A percentile compares a stretch with the other conserved stretches of the same genome.
phyloP scores from a whole-genome alignment of 2,888 invertebrate species.

The Micoletzkya japonica region DNA sequence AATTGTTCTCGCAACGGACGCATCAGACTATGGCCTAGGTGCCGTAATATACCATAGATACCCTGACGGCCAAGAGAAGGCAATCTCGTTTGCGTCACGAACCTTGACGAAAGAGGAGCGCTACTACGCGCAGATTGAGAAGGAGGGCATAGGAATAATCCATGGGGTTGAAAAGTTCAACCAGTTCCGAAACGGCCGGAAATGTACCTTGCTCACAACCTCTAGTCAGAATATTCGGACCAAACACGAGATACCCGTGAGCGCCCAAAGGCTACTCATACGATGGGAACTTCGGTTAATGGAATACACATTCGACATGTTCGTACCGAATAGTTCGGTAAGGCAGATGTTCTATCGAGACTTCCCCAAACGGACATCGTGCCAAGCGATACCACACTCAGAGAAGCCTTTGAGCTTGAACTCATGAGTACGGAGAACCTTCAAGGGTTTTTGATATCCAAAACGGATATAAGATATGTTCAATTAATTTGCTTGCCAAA shows the following conservation, averaged over 20 bases:
- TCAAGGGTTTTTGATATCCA: no score
- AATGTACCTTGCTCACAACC: constrained; percentile 65
- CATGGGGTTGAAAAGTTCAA: constrained; percentile 65
- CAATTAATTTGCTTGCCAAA: no score
- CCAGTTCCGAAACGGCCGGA: constrained; percentile 64
- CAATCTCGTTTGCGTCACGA: constrained; percentile 47
- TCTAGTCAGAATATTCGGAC: constrained; percentile 67
- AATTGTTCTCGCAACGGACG: constrained; percentile 39
- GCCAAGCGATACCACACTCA: no score
- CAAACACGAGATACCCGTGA: constrained; percentile 32
- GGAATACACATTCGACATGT: constrained; percentile 64
- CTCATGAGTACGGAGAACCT: no score
- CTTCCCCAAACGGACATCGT: no score
- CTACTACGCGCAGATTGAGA: constrained; percentile 65
- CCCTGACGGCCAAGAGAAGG: constrained; percentile 38
- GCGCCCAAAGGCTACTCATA: constrained; percentile 57
- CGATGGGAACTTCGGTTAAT: constrained; percentile 67
- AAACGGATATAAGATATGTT: no score
- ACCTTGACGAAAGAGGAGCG: constrained; percentile 56
- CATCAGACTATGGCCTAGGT: constrained; percentile 40
- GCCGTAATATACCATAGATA: constrained; percentile 48
- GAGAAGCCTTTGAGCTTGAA: no score
- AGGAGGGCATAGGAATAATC: constrained; percentile 64
- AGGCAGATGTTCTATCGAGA: constrained; percentile 65
- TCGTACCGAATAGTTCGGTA: no score